Percentiles rank a stretch among this genome's conserved stretches.
Conservation (phyloP, 2,113 vertebrate genomes). For the Brachypodius melanocephalos region DNA sequence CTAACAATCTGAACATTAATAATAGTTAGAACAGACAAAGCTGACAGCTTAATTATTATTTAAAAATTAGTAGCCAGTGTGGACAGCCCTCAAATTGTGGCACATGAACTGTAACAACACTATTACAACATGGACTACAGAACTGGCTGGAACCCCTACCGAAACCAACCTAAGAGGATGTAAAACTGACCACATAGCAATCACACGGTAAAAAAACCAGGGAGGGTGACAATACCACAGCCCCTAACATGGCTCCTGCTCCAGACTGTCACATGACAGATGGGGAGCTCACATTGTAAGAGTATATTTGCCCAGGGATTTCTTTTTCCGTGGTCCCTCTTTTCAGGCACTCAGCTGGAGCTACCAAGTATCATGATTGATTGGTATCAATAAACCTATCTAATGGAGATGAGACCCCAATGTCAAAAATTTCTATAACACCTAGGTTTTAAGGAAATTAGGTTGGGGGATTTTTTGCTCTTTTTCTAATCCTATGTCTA, state of each 20-base stretch:
- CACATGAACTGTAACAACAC: not conserved
- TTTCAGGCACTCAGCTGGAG: not conserved
- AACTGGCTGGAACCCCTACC: not conserved
- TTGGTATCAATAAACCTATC: not conserved
- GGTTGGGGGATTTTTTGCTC: not conserved
- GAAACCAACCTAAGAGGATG: not conserved
- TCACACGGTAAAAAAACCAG: not conserved
- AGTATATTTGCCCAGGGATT: not conserved
- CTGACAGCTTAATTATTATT: not conserved
- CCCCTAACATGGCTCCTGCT: not conserved
- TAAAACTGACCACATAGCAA: not conserved
- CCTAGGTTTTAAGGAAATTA: not conserved
- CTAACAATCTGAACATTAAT: not conserved
- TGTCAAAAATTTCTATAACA: not conserved
- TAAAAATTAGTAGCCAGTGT: not conserved
- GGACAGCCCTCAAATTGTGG: not conserved
- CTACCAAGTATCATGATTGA: not conserved
- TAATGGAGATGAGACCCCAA: not conserved
- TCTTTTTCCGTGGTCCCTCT: not conserved
- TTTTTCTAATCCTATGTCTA: not conserved
- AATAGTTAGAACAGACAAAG: not conserved
- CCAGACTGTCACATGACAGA: not conserved
- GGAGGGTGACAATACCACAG: not conserved
- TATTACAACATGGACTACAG: not conserved
- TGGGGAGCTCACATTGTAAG: not conserved